Base-by-base conservation (phyloP, 2,888 invertebrate species). In the Allophyes oxyacanthae region DNA sequence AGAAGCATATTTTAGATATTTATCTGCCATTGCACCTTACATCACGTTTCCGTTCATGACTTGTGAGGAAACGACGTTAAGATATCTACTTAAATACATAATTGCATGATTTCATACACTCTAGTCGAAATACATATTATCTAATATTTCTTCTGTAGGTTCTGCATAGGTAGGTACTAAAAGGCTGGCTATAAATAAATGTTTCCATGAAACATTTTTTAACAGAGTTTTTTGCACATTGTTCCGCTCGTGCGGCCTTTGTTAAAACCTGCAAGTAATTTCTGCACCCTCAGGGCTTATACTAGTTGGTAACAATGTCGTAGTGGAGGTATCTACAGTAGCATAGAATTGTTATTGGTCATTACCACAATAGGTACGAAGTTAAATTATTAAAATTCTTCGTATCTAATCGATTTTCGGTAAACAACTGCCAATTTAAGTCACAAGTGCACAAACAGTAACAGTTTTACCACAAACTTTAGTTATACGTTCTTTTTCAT, bases 181-280 rank as follows among this genome's bases (percentile, higher is more conserved):
- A 37, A 37, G 6, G 20, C 14, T 33, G 9, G 26, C 33, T 42
- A 58, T 45, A 65, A 42, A 58, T 63, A 50, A n/a, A 41, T 33
- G n/a, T 14, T 58, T 45, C 50, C 37, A 65, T 43, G 37, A 46
- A 58, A 30, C 4, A 32, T 26, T 41, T 41, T 44, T 25, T 40
- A n/a, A 13, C 0, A 42, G 20, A 20, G 4, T 33, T 48, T 48
- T 64, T 41, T 46, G 15, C 7, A 33, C 13, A 14, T 8, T 45
- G 34, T 59, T 64, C 46, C 60, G 51, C 51, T 42, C 43, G 51
- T 43, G 46, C 8, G 38, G 32, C 33, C n/a, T 50, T 46, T 20
- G 14, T 25, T 42, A 34, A 40, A 50, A 26, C 8, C 33, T 51
- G 37, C 45, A 42, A 50, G 41, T 42, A 28, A 37, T 44, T 37